Evolutionary conservation across 2,113 vertebrate species (phyloP), one percentile per base, ranked within the genome.

Genomic region (Clarias magur): DNA sequence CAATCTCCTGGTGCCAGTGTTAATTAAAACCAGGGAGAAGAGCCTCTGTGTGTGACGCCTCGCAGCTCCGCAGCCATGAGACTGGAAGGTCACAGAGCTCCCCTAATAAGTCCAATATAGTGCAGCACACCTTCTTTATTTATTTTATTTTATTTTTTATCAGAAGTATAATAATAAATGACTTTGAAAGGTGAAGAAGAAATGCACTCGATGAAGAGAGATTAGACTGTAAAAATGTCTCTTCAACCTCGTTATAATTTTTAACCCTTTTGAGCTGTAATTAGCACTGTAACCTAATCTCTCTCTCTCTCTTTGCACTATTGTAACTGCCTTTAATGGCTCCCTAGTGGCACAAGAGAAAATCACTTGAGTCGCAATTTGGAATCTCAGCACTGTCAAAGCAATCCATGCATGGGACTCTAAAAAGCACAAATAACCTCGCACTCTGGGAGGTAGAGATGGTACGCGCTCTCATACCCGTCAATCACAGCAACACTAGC

Each of bases 21-120:
- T 94, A 93, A 95, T 94, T 94, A 93, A 93, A 94, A 87, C 88
- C 82, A 88, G 89, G 89, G 86, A 82, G 83, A 88, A 54, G 72
- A 87, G 89, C 86, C 88, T 81, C 72, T 65, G 70, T 87, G 86
- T 91, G 90, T 90, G 89, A 90, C 78, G 85, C 82, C 88, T 89
- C 80, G 91, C 79, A 80, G 87, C 89, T 91, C 88, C 79, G 86
- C 54, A 87, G 87, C 56, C 70, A 62, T 73, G 85, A 78, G 84
- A 85, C 86, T 88, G 87, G 93, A 94, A 94, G 92, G 93, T 95
- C 92, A 92, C 86, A 65, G 89, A 87, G 91, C 81, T 83, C 86
- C 80, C 16, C 88, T 91, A 89, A 89, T 72, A 89, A 42, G 62
- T 88, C 87, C 79, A 78, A 82, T 83, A 73, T 82, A 87, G 80